Conservation (phyloP, 2,113 vertebrate species). For the Scortum barcoo region DNA sequence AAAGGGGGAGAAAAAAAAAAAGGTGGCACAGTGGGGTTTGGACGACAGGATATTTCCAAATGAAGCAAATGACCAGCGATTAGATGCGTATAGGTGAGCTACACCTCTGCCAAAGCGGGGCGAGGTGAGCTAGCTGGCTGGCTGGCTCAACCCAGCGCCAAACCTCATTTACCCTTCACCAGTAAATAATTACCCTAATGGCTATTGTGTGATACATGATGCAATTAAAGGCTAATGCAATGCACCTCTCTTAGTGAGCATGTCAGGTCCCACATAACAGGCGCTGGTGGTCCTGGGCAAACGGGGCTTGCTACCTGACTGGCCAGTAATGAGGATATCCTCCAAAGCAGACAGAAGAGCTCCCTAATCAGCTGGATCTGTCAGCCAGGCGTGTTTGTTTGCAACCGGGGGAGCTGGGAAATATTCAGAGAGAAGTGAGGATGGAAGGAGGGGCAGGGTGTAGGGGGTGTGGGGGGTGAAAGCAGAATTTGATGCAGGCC, state of each 20-base stretch:
- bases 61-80: constrained; percentile 70
- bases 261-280: constrained; percentile 74
- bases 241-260: constrained; percentile 79
- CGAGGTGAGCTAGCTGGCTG: neutral
- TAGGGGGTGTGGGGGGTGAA: too few species aligned
- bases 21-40: neutral
- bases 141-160: constrained; percentile 70
- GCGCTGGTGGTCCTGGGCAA: constrained; percentile 65
- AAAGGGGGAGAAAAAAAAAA: neutral
- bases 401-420: constrained; percentile 72
- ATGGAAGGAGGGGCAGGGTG: too few species aligned
- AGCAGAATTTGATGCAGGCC: constrained; percentile 68
- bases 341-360: constrained; percentile 78
- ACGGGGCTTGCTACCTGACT: constrained; percentile 74
- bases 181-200: constrained; percentile 87
- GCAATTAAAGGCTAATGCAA: constrained; percentile 87
- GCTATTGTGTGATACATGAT: constrained; percentile 87
- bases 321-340: constrained; percentile 75
- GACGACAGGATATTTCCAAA: constrained; percentile 67
- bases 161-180: constrained; percentile 84
- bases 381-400: constrained; percentile 78
- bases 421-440: constrained; percentile 69
- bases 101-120: constrained; percentile 60
- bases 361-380: constrained; percentile 79
- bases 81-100: constrained; percentile 72